A percentile compares a stretch with the other conserved stretches of the same genome.
phyloP scores from a whole-genome alignment of 2,797 vertebrate species.

The Gadopsis marmoratus region DNA sequence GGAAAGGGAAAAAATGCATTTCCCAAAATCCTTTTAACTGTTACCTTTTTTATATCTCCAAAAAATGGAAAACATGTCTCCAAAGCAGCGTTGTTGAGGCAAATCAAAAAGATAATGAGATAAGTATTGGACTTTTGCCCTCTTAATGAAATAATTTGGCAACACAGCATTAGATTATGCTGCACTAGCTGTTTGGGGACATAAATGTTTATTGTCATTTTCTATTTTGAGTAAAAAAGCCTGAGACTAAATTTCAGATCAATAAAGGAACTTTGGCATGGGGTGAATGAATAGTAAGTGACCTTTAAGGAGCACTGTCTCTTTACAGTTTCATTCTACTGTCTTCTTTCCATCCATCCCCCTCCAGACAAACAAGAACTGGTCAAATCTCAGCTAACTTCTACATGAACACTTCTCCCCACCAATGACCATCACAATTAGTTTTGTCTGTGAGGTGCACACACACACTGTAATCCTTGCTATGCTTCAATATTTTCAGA shows the following conservation, averaged over 20 bases:
- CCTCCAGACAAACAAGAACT: not conserved
- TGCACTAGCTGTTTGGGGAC: not conserved
- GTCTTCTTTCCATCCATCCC: not conserved
- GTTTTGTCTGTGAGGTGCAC: constrained; percentile 11
- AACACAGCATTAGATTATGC: not conserved
- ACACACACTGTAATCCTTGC: not conserved
- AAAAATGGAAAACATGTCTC: not conserved
- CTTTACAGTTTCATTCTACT: not conserved
- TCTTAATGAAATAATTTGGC: not conserved
- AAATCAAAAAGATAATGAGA: not conserved
- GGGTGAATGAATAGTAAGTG: not conserved
- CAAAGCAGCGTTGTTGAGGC: not conserved
- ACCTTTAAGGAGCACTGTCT: too few relatives aligned
- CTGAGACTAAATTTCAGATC: not conserved
- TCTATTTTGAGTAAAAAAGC: not conserved
- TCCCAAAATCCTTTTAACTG: not conserved
- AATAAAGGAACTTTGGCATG: not conserved
- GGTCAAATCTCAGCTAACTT: not conserved
- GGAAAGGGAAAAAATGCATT: not conserved
- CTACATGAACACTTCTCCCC: not conserved
- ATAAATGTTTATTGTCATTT: not conserved
- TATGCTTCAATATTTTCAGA: not conserved
- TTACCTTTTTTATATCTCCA: not conserved
- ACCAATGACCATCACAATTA: not conserved
- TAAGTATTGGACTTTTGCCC: not conserved